Evolutionary conservation across 1,140 invertebrate genomes (phyloP).

Genomic region (Druon quercuslanigerum): DNA sequence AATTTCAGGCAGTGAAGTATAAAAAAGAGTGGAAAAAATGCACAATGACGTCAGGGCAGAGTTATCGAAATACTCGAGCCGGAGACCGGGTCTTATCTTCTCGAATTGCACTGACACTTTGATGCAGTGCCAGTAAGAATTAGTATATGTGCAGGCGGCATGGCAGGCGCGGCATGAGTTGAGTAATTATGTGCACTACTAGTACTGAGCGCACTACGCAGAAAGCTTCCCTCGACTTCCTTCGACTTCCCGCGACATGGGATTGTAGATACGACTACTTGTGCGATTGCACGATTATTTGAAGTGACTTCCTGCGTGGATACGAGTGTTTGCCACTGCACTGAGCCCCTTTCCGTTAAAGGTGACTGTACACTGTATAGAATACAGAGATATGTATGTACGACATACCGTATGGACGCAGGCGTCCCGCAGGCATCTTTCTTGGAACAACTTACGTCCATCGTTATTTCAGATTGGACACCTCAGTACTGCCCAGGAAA

Average conservation of each 20-base stretch:
- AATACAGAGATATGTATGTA: no score
- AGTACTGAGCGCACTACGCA: no score
- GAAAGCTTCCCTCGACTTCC: no score
- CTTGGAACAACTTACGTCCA: conserved; percentile 5
- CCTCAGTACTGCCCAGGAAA: conserved; percentile 34
- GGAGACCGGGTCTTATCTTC: conserved; percentile 47
- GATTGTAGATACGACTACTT: no score
- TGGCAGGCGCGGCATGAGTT: background rate
- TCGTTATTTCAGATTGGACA: conserved; percentile 25
- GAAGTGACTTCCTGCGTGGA: background rate
- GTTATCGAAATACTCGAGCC: conserved; percentile 44
- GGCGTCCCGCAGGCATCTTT: background rate
- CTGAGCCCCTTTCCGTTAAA: conserved; percentile 12
- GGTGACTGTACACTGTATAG: no score
- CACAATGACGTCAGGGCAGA: conserved; percentile 51
- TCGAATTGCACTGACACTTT: conserved; percentile 35
- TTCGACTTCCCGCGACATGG: no score
- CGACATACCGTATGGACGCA: conserved; percentile 1
- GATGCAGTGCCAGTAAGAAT: background rate
- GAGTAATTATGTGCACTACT: no score
- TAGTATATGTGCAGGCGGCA: background rate
- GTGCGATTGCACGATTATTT: no score
- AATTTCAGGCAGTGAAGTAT: background rate
- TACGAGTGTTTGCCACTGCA: conserved; percentile 16
- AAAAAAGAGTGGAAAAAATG: conserved; percentile 31